Conservation (phyloP, 1,140 invertebrate species). For the Lanistes nyassanus region DNA sequence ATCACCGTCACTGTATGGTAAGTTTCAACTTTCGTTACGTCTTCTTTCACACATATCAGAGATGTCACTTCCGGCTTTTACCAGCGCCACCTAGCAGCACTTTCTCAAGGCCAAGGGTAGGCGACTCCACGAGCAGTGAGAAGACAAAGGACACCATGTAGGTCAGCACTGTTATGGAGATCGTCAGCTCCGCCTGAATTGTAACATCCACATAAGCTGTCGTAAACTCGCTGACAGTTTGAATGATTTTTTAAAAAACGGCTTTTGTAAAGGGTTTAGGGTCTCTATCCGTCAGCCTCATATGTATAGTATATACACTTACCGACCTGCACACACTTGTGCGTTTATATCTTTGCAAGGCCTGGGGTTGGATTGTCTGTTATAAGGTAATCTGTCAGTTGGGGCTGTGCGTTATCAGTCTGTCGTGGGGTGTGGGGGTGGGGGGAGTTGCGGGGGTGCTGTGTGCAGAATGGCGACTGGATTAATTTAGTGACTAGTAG, state of each 20-base stretch:
- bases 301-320: no score
- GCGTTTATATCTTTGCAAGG: no score
- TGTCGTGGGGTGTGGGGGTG: not conserved
- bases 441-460: not conserved
- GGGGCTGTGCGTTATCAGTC: no score
- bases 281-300: no score
- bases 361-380: no score
- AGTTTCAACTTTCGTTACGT: no score
- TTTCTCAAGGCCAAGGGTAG: slow-evolving; percentile 7
- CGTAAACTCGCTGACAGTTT: not conserved
- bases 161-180: slow-evolving; percentile 10
- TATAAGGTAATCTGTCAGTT: no score
- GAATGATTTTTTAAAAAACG: not conserved
- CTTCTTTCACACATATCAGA: no score
- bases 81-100: slow-evolving; percentile 1
- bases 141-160: slow-evolving; percentile 22
- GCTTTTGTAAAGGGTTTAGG: not conserved
- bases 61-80: not conserved
- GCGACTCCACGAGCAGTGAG: slow-evolving; percentile 22
- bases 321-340: no score
- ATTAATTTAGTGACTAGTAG: no score
- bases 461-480: no score
- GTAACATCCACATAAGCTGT: not conserved
- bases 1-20: no score
- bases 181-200: slow-evolving; percentile 15